Evolutionary conservation across 2,797 vertebrate species (phyloP).

Genomic region (Enteromius radiatus): DNA sequence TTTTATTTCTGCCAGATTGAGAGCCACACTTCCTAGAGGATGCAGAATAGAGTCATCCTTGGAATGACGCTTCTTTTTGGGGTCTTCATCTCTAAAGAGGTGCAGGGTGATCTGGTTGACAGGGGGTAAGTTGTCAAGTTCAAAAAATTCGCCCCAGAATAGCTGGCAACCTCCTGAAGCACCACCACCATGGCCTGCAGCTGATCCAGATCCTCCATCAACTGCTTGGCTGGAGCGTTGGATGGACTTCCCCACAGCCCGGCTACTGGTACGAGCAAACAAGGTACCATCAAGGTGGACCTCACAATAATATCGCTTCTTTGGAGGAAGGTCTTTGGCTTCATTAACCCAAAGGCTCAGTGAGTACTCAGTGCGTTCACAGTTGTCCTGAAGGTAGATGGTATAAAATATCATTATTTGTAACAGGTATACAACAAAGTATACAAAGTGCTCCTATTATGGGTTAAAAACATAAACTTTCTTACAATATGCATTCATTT

Average conservation of each 20-base stretch:
- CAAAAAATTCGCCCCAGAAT: constrained; percentile 94
- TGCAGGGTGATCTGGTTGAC: constrained; percentile 83
- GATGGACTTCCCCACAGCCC: constrained; percentile 70
- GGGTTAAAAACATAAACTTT: too few species aligned
- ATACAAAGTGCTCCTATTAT: too few species aligned
- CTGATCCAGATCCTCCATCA: constrained; percentile 63
- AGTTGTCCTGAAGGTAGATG: constrained; percentile 81
- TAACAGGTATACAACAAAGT: not conserved
- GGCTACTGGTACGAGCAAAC: constrained; percentile 86
- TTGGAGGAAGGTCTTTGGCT: constrained; percentile 84
- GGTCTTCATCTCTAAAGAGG: constrained; percentile 82
- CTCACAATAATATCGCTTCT: constrained; percentile 82
- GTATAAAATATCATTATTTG: not conserved
- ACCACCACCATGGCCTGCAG: constrained; percentile 57
- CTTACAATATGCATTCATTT: too few species aligned
- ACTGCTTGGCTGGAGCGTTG: constrained; percentile 65
- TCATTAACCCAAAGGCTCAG: constrained; percentile 92
- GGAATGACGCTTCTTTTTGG: constrained; percentile 80
- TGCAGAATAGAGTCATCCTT: constrained; percentile 71
- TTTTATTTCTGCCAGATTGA: constrained; percentile 78
- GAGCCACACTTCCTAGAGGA: constrained; percentile 79
- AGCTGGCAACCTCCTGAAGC: constrained; percentile 74
- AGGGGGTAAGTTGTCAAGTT: constrained; percentile 85
- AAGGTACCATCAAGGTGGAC: constrained; percentile 86
- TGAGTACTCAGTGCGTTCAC: constrained; percentile 87